These are phyloP conservation scores for Calosoma granatense DNA, from an alignment of 1,140 invertebrate species.

Conservation along the genomic window DNA sequence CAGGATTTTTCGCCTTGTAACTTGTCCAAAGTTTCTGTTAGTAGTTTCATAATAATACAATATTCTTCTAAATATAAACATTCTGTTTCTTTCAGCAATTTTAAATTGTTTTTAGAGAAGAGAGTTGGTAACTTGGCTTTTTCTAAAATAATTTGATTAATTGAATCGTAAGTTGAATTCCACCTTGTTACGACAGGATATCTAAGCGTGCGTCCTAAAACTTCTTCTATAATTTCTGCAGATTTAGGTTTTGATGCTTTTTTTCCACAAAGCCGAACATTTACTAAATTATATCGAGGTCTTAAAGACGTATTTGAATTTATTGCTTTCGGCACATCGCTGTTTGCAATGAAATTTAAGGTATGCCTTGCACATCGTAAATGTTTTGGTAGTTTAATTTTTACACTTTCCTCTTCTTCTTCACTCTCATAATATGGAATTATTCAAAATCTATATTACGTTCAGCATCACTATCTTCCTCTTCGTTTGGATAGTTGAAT, in stretches of 20 bases:
- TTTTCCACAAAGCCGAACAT: constrained; percentile 16
- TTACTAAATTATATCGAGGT: background rate
- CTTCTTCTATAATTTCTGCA: constrained; percentile 12
- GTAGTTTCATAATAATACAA: background rate
- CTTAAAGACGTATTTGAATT: background rate
- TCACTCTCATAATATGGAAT: background rate
- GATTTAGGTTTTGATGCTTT: constrained; percentile 13
- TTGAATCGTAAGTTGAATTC: constrained; percentile 16
- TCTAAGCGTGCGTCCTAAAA: constrained; percentile 11
- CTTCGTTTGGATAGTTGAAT: background rate
- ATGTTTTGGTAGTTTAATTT: background rate
- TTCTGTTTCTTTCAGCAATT: background rate
- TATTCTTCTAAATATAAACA: constrained; percentile 15
- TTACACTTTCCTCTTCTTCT: background rate
- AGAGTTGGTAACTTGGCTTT: background rate
- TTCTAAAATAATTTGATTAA: constrained; percentile 12
- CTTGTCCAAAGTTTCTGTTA: background rate
- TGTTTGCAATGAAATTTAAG: background rate
- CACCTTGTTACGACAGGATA: constrained; percentile 16
- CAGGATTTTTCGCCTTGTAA: background rate
- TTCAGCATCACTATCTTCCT: constrained; percentile 7
- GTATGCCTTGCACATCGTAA: background rate
- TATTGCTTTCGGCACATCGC: background rate
- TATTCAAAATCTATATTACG: background rate
- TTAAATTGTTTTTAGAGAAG: background rate